These are phyloP conservation scores for Gasterosteus aculeatus DNA, from an alignment of 2,113 vertebrate genomes.

Conservation along the genomic window DNA sequence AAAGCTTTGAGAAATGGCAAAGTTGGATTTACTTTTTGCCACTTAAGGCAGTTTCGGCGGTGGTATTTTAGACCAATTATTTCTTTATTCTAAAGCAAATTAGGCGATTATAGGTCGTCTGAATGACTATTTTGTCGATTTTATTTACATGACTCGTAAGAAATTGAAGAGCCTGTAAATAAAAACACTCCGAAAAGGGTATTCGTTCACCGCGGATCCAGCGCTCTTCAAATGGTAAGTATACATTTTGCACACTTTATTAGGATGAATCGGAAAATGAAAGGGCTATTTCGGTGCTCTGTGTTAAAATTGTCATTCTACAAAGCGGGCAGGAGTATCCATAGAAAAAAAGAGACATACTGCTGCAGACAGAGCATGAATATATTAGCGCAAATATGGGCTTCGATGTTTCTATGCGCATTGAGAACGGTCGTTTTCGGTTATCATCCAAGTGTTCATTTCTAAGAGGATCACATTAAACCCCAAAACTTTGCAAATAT, in stretches of 20 bases:
- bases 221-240: conserved; percentile 71
- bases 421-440: conserved; percentile 31
- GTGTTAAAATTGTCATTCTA: conserved; percentile 16
- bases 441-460: conserved; percentile 38
- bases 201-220: conserved; percentile 50
- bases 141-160: conserved; percentile 66
- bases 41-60: conserved; percentile 49
- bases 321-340: neutral
- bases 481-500: conserved; percentile 35
- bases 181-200: conserved; percentile 35
- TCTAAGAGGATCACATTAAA: conserved; percentile 41
- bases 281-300: neutral
- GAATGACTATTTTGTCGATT: conserved; percentile 60
- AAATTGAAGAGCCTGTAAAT: conserved; percentile 59
- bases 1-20: conserved; percentile 73
- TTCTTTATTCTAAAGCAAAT: conserved; percentile 66
- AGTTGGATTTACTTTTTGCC: conserved; percentile 75
- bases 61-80: conserved; percentile 64
- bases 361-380: conserved; percentile 19
- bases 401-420: conserved; percentile 26
- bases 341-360: conserved; percentile 18
- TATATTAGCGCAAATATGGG: neutral
- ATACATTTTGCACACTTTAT: conserved; percentile 62
- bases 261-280: conserved; percentile 6
- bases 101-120: conserved; percentile 58